A percentile compares a stretch with the other conserved stretches of the same genome.
phyloP scores from a whole-genome alignment of 2,888 invertebrate genomes.

The Drosophila siamana region DNA sequence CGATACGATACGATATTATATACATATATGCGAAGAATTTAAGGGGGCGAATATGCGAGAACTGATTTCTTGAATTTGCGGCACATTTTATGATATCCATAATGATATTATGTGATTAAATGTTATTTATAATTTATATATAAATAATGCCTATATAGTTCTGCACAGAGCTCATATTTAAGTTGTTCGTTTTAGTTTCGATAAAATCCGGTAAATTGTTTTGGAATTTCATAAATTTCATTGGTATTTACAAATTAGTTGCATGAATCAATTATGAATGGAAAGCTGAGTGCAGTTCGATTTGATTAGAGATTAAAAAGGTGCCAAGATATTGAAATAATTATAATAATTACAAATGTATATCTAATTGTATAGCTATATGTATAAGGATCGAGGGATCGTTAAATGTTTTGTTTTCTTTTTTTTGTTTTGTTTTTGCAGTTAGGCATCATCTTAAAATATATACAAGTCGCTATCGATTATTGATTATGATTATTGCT shows the following conservation, averaged over 20 bases:
- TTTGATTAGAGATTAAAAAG: conserved; percentile 27
- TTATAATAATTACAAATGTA: conserved; percentile 24
- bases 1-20: conserved; percentile 19
- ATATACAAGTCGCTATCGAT: conserved; percentile 59
- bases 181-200: conserved; percentile 24
- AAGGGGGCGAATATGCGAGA: conserved; percentile 31
- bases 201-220: conserved; percentile 33
- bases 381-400: conserved; percentile 20
- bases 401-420: conserved; percentile 10
- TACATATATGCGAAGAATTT: conserved; percentile 39
- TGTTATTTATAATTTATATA: conserved; percentile 26
- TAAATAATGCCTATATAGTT: conserved; percentile 36
- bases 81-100: conserved; percentile 30
- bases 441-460: conserved; percentile 46
- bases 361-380: conserved; percentile 9
- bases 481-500: conserved; percentile 45
- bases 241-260: conserved; percentile 35
- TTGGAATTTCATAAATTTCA: conserved; percentile 34
- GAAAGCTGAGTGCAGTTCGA: conserved; percentile 30
- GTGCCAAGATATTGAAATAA: conserved; percentile 31
- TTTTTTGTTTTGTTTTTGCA: conserved; percentile 8
- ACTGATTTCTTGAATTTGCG: conserved; percentile 21
- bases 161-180: conserved; percentile 21
- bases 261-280: conserved; percentile 36
- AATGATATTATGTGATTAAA: conserved; percentile 18